These are phyloP conservation scores for Drosophila tanythrix DNA, from an alignment of 2,888 invertebrate genomes.

Conservation along the genomic window DNA sequence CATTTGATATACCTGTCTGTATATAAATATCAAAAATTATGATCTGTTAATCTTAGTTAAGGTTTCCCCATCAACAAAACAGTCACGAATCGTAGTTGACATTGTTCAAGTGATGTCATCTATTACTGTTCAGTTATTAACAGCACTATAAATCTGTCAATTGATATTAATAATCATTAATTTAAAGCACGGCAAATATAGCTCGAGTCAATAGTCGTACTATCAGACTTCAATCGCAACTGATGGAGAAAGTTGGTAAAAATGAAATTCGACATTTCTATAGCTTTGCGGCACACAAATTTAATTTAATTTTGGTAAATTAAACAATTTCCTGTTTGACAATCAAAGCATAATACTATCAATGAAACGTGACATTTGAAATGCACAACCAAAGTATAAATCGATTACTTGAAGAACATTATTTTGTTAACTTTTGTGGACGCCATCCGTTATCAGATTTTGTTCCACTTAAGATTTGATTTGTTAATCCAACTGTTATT, in stretches of 20 bases:
- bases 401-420: background rate
- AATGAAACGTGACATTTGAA: background rate
- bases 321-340: background rate
- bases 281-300: background rate
- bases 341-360: background rate
- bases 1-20: background rate
- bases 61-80: background rate
- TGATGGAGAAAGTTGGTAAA: background rate
- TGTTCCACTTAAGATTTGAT: slow-evolving; percentile 17
- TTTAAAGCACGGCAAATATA: background rate
- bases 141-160: background rate
- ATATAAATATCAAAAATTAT: background rate
- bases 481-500: slow-evolving; percentile 38
- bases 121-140: background rate
- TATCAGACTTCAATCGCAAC: background rate
- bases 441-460: slow-evolving; percentile 3
- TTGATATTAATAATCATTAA: background rate
- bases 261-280: background rate
- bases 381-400: background rate
- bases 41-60: no score
- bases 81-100: background rate
- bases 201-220: background rate
- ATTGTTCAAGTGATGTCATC: background rate
- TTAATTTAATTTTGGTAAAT: background rate
- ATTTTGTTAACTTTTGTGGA: background rate